These are phyloP conservation scores for Pangasius krempfi DNA, from an alignment of 2,797 vertebrate species.

Conservation along the genomic window DNA sequence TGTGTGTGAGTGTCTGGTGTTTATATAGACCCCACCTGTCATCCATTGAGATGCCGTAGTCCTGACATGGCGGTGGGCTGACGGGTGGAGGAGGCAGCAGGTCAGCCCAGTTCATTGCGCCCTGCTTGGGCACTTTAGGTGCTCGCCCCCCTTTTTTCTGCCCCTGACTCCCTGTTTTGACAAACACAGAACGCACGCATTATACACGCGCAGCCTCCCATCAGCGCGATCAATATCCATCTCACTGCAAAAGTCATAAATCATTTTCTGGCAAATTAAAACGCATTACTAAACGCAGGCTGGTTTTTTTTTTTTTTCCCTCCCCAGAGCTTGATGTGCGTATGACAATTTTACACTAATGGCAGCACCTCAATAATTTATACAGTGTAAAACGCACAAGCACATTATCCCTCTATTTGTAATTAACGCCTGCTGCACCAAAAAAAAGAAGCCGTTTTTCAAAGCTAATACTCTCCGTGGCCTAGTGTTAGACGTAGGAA, in stretches of 20 bases:
- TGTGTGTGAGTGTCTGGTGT: constrained; percentile 7
- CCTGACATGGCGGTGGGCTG: constrained; percentile 91
- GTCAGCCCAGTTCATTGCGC: constrained; percentile 96
- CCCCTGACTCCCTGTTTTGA: constrained; percentile 90
- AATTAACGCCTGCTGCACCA: constrained; percentile 73
- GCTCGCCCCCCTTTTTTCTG: constrained; percentile 92
- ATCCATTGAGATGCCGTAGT: constrained; percentile 86
- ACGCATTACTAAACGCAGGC: constrained; percentile 58
- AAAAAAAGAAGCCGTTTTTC: constrained; percentile 68
- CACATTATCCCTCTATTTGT: constrained; percentile 66
- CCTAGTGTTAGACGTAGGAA: constrained; percentile 58
- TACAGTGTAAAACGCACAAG: constrained; percentile 58
- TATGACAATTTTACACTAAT: constrained; percentile 66
- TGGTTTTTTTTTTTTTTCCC: constrained; percentile 34
- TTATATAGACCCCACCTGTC: constrained; percentile 79
- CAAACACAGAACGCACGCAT: constrained; percentile 52
- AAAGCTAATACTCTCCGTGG: constrained; percentile 65
- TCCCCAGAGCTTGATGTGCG: constrained; percentile 39
- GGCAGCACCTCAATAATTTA: constrained; percentile 61
- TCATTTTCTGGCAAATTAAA: constrained; percentile 61
- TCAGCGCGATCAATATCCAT: constrained; percentile 59
- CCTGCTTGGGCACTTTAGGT: constrained; percentile 91
- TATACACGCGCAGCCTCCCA: constrained; percentile 42
- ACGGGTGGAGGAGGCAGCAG: constrained; percentile 93
- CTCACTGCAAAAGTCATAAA: constrained; percentile 55